Evolutionary conservation across 2,888 invertebrate genomes (phyloP).

Genomic region (Agrotis segetum): DNA sequence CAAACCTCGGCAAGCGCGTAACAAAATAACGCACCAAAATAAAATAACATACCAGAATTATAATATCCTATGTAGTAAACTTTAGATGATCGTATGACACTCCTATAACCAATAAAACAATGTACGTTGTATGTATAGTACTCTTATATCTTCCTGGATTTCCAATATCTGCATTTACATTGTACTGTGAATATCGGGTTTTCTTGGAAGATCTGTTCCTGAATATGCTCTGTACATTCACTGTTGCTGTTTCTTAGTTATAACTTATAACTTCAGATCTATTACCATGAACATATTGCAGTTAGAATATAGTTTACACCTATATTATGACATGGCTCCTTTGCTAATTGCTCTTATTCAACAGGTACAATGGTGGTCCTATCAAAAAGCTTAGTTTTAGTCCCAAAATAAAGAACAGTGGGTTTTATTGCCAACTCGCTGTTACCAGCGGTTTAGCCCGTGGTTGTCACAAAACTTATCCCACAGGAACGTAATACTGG

Average conservation of each 20-base stretch:
- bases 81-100: background rate
- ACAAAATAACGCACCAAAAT: no score
- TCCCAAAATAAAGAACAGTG: background rate
- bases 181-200: slow-evolving; percentile 6
- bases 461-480: no score
- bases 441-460: no score
- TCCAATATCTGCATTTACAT: background rate
- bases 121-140: no score
- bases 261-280: background rate
- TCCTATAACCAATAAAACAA: background rate
- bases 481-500: no score
- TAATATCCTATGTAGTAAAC: background rate
- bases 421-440: slow-evolving; percentile 10
- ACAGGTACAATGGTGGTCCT: no score
- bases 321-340: no score
- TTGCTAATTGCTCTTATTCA: no score
- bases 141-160: background rate
- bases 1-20: no score
- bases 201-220: background rate
- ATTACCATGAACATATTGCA: no score
- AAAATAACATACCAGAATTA: no score
- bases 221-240: background rate
- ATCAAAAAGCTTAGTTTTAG: background rate
- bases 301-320: no score
- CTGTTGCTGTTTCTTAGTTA: background rate